A percentile compares a stretch with the other conserved stretches of the same genome.
Conservation (phyloP, 2,888 invertebrate species). For the Blera fallax region DNA sequence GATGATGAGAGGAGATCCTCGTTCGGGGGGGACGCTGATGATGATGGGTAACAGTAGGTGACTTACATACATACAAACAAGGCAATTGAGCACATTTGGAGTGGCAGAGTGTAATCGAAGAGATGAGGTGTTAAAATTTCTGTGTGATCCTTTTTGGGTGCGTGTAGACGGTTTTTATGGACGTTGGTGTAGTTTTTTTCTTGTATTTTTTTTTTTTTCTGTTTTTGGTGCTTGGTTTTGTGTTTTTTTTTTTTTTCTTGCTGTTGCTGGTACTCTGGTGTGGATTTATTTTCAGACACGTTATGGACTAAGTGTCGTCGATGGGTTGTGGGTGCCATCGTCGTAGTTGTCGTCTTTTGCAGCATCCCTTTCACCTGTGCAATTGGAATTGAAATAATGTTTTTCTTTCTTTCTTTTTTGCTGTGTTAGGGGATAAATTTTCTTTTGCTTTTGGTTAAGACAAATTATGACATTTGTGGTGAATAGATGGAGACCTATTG, state of each 20-base stretch:
- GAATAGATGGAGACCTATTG: neutral
- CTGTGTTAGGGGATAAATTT: neutral
- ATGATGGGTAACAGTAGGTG: constrained; percentile 61
- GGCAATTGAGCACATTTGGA: constrained; percentile 71
- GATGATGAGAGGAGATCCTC: constrained; percentile 31
- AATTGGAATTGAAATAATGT: constrained; percentile 36
- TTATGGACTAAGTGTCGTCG: constrained; percentile 52
- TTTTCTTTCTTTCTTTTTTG: neutral
- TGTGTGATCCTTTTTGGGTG: constrained; percentile 72
- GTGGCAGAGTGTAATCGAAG: constrained; percentile 70
- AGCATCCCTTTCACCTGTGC: constrained; percentile 38
- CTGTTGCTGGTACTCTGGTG: constrained; percentile 41
- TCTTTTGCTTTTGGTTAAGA: neutral
- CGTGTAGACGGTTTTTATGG: constrained; percentile 72
- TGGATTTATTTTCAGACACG: constrained; percentile 67
- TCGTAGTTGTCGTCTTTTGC: constrained; percentile 31
- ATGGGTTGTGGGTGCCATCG: constrained; percentile 40
- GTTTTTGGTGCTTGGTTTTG: neutral
- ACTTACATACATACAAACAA: constrained; percentile 55
- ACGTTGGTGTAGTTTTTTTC: constrained; percentile 60
- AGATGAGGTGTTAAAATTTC: constrained; percentile 73
- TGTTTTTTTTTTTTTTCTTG: constrained; percentile 35
- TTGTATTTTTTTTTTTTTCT: constrained; percentile 7
- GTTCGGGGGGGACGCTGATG: constrained; percentile 24
- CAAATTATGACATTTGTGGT: neutral